Conservation (phyloP, 2,888 invertebrate species). For the Willowsia nigromaculata region DNA sequence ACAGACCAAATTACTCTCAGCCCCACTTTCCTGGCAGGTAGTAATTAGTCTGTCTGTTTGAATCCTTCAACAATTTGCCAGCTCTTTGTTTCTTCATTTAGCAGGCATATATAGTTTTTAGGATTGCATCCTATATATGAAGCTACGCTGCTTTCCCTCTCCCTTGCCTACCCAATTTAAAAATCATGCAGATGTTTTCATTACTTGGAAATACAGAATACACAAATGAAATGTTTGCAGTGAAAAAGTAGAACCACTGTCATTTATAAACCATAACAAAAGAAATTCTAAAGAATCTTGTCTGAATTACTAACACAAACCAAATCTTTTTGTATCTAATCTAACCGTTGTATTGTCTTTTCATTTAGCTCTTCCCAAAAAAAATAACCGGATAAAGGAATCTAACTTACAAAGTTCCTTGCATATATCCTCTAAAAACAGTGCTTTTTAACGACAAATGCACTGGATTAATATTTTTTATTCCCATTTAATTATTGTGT, state of each 20-base stretch:
- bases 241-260: background rate
- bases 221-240: background rate
- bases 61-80: slow-evolving; percentile 62
- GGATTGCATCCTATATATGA: no score
- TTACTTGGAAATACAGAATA: background rate
- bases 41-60: slow-evolving; percentile 61
- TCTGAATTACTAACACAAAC: no score
- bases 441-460: no score
- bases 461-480: no score
- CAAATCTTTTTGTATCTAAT: no score
- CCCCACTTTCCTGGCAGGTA: slow-evolving; percentile 65
- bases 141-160: background rate
- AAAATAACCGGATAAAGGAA: no score
- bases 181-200: background rate
- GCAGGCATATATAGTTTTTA: background rate
- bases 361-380: no score
- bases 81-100: slow-evolving; percentile 33
- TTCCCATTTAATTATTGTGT: no score
- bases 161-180: background rate
- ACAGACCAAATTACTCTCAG: slow-evolving; percentile 47
- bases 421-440: no score
- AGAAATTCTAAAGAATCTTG: no score
- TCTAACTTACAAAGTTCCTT: no score
- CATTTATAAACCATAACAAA: background rate
- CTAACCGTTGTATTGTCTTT: no score